Evolutionary conservation across 2,888 invertebrate genomes (phyloP), one percentile per base, ranked within the genome.

Genomic region (Zonitis immaculata): DNA sequence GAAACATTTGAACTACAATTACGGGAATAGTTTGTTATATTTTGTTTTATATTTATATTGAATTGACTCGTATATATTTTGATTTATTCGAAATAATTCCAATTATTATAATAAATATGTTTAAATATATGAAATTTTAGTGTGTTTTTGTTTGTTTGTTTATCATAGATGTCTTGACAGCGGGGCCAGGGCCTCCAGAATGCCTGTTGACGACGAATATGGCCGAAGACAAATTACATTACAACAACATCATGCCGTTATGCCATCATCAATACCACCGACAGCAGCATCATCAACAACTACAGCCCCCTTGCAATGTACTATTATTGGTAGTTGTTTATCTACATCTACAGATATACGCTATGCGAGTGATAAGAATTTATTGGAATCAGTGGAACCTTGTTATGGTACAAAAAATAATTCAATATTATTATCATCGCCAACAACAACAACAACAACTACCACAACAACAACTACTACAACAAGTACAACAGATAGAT

Each of bases 121-220:
- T n/a, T n/a, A n/a, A n/a, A n/a, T n/a, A n/a, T n/a, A n/a, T n/a
- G n/a, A n/a, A n/a, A n/a, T n/a, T n/a, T n/a, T n/a, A n/a, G n/a
- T n/a, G n/a, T n/a, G n/a, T n/a, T n/a, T n/a, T n/a, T n/a, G n/a
- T n/a, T n/a, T n/a, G n/a, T 47, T 46, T 44, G 30, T 47, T 57
- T 56, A 45, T 79, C 77, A 0, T 76, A 83, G 82, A 82, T 82
- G 82, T 82, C 81, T 80, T 83, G 82, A 83, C 82, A 80, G 78
- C 77, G 81, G 82, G 80, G 79, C 79, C 76, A 77, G 81, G 81
- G 79, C 80, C 80, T 78, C 79, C 81, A 81, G 80, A 78, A 82
- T 82, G 81, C 80, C 80, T 78, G 68, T 73, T 65, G 75, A 74
- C 66, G 75, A 75, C 62, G 75, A 75, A 67, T 73, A 73, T 69